phyloP scores from a whole-genome alignment of 2,888 invertebrate genomes.

The Anaspis maculata region DNA sequence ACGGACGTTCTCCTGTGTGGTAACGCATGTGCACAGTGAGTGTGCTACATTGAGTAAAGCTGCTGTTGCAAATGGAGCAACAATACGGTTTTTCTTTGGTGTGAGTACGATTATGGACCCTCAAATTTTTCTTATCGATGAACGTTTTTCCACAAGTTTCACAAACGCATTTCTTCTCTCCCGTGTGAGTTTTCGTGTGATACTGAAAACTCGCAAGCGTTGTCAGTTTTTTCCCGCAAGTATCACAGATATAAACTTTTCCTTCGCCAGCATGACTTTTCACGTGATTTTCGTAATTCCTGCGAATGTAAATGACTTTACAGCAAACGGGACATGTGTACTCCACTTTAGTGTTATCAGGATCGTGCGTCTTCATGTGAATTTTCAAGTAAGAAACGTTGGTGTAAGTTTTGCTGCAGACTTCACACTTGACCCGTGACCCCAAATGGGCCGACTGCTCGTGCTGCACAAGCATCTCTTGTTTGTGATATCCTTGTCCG shows the following conservation, averaged over 20 bases:
- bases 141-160: neutral
- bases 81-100: neutral
- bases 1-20: too few relatives aligned
- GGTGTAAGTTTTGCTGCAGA: neutral
- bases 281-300: neutral
- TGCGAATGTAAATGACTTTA: neutral
- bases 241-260: neutral
- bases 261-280: neutral
- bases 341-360: neutral
- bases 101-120: neutral
- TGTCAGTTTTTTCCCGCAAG: neutral
- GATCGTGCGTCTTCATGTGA: neutral
- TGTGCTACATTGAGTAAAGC: neutral
- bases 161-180: neutral
- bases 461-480: neutral
- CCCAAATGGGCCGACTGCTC: neutral
- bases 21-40: too few relatives aligned
- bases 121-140: neutral
- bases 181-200: neutral
- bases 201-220: neutral
- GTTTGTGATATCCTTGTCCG: neutral
- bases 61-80: neutral
- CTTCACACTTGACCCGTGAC: neutral
- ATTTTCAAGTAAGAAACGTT: neutral
- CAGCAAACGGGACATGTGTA: neutral